Conservation (phyloP, 2,797 vertebrate genomes). For the Channallabes apus region DNA sequence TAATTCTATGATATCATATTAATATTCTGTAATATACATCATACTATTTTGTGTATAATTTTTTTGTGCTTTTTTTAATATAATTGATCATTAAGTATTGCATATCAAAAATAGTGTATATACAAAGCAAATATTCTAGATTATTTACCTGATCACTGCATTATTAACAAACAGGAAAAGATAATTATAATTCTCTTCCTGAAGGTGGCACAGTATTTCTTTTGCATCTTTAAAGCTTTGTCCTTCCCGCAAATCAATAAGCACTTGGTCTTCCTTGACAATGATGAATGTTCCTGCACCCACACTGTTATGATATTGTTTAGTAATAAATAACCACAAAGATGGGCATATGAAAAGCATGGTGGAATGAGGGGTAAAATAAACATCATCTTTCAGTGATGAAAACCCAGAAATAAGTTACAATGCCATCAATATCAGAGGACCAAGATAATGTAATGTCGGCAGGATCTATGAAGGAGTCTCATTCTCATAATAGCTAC, state of each 20-base stretch:
- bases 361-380: slow-evolving; percentile 61
- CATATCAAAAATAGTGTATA: neutral
- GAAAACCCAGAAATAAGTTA: slow-evolving; percentile 53
- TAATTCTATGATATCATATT: no score
- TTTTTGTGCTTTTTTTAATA: no score
- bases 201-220: slow-evolving; percentile 40
- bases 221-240: slow-evolving; percentile 52
- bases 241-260: slow-evolving; percentile 75
- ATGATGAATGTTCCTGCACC: slow-evolving; percentile 73
- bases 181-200: slow-evolving; percentile 48
- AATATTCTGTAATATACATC: no score
- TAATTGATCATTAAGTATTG: slow-evolving; percentile 7
- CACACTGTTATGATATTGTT: slow-evolving; percentile 71
- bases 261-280: slow-evolving; percentile 73
- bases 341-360: slow-evolving; percentile 70
- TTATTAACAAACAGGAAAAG: slow-evolving; percentile 30
- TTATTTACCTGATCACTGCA: slow-evolving; percentile 32
- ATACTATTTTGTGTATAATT: no score
- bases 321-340: slow-evolving; percentile 71
- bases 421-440: slow-evolving; percentile 47
- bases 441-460: neutral
- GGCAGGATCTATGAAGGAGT: neutral
- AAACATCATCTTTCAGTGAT: slow-evolving; percentile 56
- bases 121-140: neutral
- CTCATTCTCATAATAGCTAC: neutral